Base-by-base conservation (phyloP, 2,797 vertebrate genomes). In the Halcyon chelicuti region DNA sequence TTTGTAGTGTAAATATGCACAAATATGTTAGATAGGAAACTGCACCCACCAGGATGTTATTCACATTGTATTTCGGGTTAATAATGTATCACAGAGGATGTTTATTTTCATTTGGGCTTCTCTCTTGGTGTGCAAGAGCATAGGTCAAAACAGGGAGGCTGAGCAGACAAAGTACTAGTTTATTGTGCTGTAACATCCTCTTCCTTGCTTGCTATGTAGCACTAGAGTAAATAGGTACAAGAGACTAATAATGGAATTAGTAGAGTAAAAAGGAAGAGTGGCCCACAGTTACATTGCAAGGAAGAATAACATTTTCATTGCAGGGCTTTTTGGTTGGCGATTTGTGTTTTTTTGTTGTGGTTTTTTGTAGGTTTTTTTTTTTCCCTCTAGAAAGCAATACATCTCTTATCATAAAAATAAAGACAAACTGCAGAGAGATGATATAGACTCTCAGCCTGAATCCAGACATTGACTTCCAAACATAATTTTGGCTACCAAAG, bases 301-400 rank as follows among this genome's bases (percentile, higher is more conserved):
- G 20, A 46, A 81, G 84, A 83, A 35, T 15, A 75, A 6, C 2
- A 7, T 31, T 82, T 85, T n/a, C 4, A 37, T 63, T 73, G 10
- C 1, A 55, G 14, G 3, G 1, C 0, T 46, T 84, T 72, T 74
- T 35, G 1, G 7, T 15, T 37, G 4, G 5, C 19, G 31, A 20
- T 29, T 54, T 22, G 9, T 7, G 47, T 23, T n/a, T 25, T 29
- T 16, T 20, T 52, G 19, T 57, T 72, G 29, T 54, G 39, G 10
- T 6, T 46, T 31, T 29, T 25, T 22, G 23, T 22, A 25, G 12
- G 23, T 8, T 28, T 12, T 47, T 28, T 12, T 47, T 61, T 42
- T 28, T 3, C 13, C 15, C 20, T 75, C 10, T 6, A 55, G 51
- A 81, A 76, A 60, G 4, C 22, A 63, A 35, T 49, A 28, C 0